Base-by-base conservation (phyloP, 2,113 vertebrate genomes). In the Indicator indicator region DNA sequence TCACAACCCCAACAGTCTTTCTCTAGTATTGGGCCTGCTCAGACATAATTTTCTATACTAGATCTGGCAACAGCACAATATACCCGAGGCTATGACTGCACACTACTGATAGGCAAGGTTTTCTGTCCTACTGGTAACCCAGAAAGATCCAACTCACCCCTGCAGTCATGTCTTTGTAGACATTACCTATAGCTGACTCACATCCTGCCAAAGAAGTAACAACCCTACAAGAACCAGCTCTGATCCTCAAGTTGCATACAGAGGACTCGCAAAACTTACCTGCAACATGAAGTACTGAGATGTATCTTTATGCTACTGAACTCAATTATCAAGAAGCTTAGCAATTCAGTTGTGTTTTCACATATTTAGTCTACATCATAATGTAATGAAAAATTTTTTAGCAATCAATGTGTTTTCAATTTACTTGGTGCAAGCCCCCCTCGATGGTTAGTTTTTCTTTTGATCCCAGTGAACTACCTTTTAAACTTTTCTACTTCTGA, bases 161-260 rank as follows among this genome's bases (percentile, higher is more conserved):
- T 80, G 48, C 38, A 81, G 88, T 71, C 44, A 94, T 5, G 38
- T 58, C 65, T 81, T 33, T 50, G 68, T 32, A 91, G 72, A 68
- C 12, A 2, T 93, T 59, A 95, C 83, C 62, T 82, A 46, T 73
- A 54, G 23, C 77, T 88, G 79, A 94, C 58, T 95, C 89, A 94
- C 59, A 74, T 91, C 69, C 89, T 95, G 69, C 56, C 86, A 62
- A 40, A 68, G 73, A 54, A 77, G 20, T 19, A 91, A 55, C 32
- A 71, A 46, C 16, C 55, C 40, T 44, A 23, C 42, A 60, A 59
- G 83, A 76, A 77, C 23, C 40, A 38, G 17, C 44, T 75, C 82
- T n/a, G 87, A 68, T 36, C n/a, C 54, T 50, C 32, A 71, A 8
- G 14, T 1, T 60, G 42, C 42, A 5, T 26, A 60, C 10, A 81